Evolutionary conservation across 2,797 vertebrate species (phyloP).

Genomic region (Phoeniculus purpureus): DNA sequence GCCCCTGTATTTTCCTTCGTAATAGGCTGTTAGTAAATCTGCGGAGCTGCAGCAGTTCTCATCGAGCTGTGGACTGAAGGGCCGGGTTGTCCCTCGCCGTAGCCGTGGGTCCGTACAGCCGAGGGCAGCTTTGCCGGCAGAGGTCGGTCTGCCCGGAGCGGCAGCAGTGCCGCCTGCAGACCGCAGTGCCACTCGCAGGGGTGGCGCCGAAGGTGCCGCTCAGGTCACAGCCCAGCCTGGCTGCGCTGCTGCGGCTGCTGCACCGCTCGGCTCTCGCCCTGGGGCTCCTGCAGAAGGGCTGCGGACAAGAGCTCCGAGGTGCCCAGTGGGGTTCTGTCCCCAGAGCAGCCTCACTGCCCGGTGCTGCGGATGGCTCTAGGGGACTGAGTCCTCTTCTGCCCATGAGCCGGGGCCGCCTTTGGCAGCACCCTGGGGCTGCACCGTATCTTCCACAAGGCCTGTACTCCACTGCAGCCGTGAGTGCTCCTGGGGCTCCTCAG

Average conservation of each 20-base stretch:
- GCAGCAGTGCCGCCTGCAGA: background rate
- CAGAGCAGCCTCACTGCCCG: accelerated
- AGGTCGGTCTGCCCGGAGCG: background rate
- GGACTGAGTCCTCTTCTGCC: too few relatives aligned
- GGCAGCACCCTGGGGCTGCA: background rate
- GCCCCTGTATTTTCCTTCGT: background rate
- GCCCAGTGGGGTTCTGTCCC: background rate
- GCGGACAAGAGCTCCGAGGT: background rate
- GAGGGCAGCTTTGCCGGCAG: background rate
- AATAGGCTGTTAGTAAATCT: background rate
- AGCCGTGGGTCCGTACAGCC: background rate
- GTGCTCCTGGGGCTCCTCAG: background rate
- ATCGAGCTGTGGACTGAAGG: background rate
- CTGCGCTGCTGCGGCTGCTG: too few relatives aligned
- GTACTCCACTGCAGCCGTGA: background rate
- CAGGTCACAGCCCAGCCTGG: too few relatives aligned
- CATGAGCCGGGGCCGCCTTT: accelerated
- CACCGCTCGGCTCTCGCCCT: too few relatives aligned
- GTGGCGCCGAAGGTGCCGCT: background rate
- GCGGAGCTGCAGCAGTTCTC: background rate
- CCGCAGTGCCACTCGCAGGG: too few relatives aligned
- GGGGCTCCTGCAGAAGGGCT: background rate
- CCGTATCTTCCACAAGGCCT: background rate
- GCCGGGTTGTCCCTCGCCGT: background rate
- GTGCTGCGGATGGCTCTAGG: accelerated